Base-by-base conservation (phyloP, 2,888 invertebrate genomes). In the Fragum sueziense region DNA sequence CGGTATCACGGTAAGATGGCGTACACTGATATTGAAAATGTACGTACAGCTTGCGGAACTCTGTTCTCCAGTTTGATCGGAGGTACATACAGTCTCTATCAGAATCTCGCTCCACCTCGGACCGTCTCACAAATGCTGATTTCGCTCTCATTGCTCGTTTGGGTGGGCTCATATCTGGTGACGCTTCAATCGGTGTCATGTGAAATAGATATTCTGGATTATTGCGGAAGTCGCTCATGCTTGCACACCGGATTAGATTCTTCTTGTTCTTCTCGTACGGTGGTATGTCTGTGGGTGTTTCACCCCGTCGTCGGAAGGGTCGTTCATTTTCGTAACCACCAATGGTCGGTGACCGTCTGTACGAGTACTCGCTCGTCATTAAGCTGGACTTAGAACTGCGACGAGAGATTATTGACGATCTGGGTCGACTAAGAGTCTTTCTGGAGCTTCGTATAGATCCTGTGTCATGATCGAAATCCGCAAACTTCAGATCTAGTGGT, bases 1-100 rank as follows among this genome's bases (percentile, higher is more conserved):
- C 80, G 0, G 88, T 76, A 11, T 87, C 84, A 33, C 90, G 71
- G 79, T 89, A 91, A 0, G 90, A 89, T 1, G 87, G 79, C 0
- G 89, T 88, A 61, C 91, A 91, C 77, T 91, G 91, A 74, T 86
- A 89, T 65, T 91, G 88, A 76, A 87, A 90, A 37, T 88, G 83
- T 33, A 82, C 79, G 74, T 87, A 89, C 33, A 90, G 74, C 51
- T 85, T 86, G 37, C 87, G 87, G 27, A 91, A 85, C 37, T 89
- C 87, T 0, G 85, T 79, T 31, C 88, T 70, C 90, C 90, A 90
- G 62, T 76, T 87, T 9, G 79, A 70, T n/a, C 68, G 69, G 3
- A 72, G 75, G 0, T 73, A 74, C 25, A 77, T 75, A 59, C 68
- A 74, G 29, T 59, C 57, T 33, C 34, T 7, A 7, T 77, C 79